Conservation (phyloP, 2,888 invertebrate species). For the Eurois occulta region DNA sequence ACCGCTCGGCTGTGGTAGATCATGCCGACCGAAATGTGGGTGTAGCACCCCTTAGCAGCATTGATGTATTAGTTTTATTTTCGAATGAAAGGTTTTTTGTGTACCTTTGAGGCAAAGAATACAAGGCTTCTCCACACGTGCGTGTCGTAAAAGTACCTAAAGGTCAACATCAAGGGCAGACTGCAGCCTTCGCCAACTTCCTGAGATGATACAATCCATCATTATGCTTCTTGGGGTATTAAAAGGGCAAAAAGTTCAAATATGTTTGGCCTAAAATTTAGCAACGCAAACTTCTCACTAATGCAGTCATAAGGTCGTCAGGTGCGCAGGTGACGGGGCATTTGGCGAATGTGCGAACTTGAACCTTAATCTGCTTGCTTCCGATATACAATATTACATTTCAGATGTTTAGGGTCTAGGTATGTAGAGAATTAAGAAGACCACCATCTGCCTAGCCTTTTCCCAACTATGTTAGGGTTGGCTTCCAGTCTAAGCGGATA, state of each 20-base stretch:
- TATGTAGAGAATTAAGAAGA: not conserved
- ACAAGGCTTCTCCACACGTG: not conserved
- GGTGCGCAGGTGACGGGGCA: not conserved
- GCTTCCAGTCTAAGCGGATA: not conserved
- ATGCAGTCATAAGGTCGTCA: not conserved
- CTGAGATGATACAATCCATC: not conserved
- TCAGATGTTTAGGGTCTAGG: not conserved
- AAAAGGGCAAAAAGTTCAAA: not conserved
- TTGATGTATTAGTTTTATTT: constrained; percentile 31
- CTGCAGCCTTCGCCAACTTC: not conserved
- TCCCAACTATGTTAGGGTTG: not conserved
- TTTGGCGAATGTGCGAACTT: too few relatives aligned
- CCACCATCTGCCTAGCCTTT: not conserved
- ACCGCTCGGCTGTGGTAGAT: not conserved
- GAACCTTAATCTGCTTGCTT: not conserved
- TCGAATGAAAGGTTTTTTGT: constrained; percentile 14
- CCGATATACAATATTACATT: too few relatives aligned
- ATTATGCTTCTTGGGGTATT: not conserved
- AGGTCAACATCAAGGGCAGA: not conserved
- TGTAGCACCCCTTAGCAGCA: not conserved
- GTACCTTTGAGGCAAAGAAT: not conserved
- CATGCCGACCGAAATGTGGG: not conserved
- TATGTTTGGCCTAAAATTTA: not conserved
- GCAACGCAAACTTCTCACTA: not conserved
- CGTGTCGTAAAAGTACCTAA: not conserved